These are phyloP conservation scores for Phanerotoma sp. DNA, from an alignment of 2,888 invertebrate genomes.

Conservation along the genomic window DNA sequence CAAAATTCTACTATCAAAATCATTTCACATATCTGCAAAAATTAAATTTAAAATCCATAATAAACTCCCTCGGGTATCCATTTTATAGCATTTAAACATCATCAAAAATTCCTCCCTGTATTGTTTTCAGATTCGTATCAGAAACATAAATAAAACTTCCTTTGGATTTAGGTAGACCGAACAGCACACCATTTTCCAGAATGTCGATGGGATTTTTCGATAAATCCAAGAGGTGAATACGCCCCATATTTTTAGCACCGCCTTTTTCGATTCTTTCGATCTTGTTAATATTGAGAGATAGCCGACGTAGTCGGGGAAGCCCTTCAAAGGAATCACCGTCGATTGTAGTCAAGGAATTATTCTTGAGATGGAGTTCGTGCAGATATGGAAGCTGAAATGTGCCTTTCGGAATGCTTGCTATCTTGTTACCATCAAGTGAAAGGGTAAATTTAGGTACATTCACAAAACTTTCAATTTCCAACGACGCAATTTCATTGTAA, in stretches of 20 bases:
- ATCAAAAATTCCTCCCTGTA: constrained; percentile 28
- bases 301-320: constrained; percentile 7
- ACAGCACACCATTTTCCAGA: constrained; percentile 45
- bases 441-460: constrained; percentile 31
- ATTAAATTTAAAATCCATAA: neutral
- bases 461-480: constrained; percentile 55
- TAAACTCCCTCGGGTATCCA: neutral
- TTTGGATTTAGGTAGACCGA: constrained; percentile 33
- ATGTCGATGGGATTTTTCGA: constrained; percentile 53
- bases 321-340: constrained; percentile 21
- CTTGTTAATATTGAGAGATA: constrained; percentile 15
- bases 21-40: too few species aligned
- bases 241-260: constrained; percentile 20
- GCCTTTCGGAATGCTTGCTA: constrained; percentile 19
- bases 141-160: constrained; percentile 11
- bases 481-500: constrained; percentile 53
- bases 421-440: constrained; percentile 16
- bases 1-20: too few species aligned
- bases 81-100: constrained; percentile 21
- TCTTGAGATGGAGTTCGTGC: constrained; percentile 56
- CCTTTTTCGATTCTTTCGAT: constrained; percentile 15
- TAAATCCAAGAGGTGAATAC: constrained; percentile 14
- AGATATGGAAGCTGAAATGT: constrained; percentile 21
- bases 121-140: constrained; percentile 13
- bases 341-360: constrained; percentile 22